These are phyloP conservation scores for Thymelicus lineola DNA, from an alignment of 2,888 invertebrate genomes.

Conservation along the genomic window DNA sequence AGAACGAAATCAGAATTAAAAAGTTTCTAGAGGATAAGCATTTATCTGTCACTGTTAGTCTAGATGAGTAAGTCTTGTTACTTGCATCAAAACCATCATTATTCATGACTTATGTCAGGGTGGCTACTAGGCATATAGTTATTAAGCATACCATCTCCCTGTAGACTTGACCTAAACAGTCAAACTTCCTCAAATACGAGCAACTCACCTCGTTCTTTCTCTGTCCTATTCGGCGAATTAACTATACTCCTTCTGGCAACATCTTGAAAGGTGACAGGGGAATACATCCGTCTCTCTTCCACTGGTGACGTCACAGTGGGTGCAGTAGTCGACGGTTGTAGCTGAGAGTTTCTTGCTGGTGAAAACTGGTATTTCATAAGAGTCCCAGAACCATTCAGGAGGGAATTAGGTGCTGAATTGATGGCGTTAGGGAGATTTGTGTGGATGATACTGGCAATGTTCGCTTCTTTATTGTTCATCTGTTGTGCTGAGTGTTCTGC, in stretches of 20 bases:
- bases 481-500: constrained; percentile 75
- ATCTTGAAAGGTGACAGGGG: constrained; percentile 94
- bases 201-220: constrained; percentile 62
- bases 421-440: constrained; percentile 57
- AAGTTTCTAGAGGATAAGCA: neutral
- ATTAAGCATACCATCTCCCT: too few relatives aligned
- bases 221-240: constrained; percentile 87
- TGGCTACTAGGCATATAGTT: too few relatives aligned
- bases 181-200: neutral
- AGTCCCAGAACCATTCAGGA: constrained; percentile 53
- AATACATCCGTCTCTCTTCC: constrained; percentile 91
- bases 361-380: constrained; percentile 51
- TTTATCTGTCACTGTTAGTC: too few relatives aligned
- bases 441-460: constrained; percentile 45
- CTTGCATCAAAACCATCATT: too few relatives aligned
- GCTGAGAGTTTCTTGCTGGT: constrained; percentile 48
- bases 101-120: too few relatives aligned
- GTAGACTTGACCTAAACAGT: too few relatives aligned
- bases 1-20: too few relatives aligned
- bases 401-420: constrained; percentile 59
- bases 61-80: too few relatives aligned
- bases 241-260: constrained; percentile 92
- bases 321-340: constrained; percentile 44
- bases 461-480: constrained; percentile 58
- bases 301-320: constrained; percentile 70